Conservation (phyloP, 2,113 vertebrate species). For the Sylvilagus bachmani region DNA sequence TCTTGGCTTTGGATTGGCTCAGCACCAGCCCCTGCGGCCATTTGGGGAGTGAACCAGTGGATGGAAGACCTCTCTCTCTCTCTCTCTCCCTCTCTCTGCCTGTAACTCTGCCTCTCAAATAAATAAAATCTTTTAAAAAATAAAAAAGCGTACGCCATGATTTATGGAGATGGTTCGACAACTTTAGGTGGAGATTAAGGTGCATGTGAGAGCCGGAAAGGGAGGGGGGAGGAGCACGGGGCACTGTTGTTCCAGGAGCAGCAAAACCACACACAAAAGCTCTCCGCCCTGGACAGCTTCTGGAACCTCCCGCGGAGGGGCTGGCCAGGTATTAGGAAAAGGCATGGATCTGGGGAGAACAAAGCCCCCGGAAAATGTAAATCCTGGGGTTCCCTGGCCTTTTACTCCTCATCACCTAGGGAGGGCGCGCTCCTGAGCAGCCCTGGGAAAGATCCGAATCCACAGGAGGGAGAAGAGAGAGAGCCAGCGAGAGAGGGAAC, state of each 20-base stretch:
- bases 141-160: background rate
- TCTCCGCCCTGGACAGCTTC: background rate
- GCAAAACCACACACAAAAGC: background rate
- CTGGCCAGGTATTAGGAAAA: background rate
- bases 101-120: too few relatives aligned
- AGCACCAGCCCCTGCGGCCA: too few relatives aligned
- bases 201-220: background rate
- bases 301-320: background rate
- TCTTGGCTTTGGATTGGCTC: too few relatives aligned
- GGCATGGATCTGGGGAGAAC: fast-evolving
- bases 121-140: too few relatives aligned
- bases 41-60: too few relatives aligned
- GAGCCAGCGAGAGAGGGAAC: background rate
- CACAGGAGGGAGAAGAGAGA: background rate
- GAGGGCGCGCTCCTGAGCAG: background rate
- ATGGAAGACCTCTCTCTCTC: too few relatives aligned
- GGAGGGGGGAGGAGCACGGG: background rate
- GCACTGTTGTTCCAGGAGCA: background rate
- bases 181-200: background rate
- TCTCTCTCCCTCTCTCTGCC: too few relatives aligned
- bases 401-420: background rate
- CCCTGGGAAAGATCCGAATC: background rate
- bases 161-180: background rate
- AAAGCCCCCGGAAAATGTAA: background rate
- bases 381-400: too few relatives aligned